Evolutionary conservation across 2,113 vertebrate genomes (phyloP).

Genomic region (Micromys minutus): DNA sequence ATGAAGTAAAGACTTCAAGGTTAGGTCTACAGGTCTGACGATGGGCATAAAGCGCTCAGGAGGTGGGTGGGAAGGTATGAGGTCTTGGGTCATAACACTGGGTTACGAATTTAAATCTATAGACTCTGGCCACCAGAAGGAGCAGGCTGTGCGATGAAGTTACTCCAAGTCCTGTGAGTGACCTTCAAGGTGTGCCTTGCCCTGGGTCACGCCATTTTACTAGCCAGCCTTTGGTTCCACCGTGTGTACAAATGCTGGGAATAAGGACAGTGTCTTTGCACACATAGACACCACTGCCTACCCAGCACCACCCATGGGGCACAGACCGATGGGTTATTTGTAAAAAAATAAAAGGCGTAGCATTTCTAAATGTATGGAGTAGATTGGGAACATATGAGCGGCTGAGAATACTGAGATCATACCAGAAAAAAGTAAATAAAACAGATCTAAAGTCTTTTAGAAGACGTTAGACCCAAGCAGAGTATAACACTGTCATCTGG

Average conservation of each 20-base stretch:
- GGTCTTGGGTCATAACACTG: background rate
- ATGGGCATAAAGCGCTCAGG: background rate
- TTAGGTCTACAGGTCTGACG: background rate
- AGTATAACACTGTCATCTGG: background rate
- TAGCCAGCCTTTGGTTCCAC: background rate
- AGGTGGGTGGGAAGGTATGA: background rate
- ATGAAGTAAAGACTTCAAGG: background rate
- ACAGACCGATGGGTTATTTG: background rate
- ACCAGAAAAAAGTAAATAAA: background rate
- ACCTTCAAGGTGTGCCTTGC: background rate
- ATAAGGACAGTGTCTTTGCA: background rate
- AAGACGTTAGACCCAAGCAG: background rate
- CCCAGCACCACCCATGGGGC: background rate
- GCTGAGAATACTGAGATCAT: background rate
- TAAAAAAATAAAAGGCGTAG: background rate
- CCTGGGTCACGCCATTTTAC: background rate
- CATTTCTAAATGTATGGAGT: background rate
- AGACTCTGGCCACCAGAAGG: background rate
- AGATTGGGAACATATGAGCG: background rate
- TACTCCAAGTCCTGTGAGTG: background rate
- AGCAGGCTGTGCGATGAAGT: background rate
- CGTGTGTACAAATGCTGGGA: background rate
- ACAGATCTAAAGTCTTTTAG: background rate
- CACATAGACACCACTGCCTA: background rate
- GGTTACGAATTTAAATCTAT: background rate